Evolutionary conservation across 2,888 invertebrate species (phyloP).

Genomic region (Patella pellucida): DNA sequence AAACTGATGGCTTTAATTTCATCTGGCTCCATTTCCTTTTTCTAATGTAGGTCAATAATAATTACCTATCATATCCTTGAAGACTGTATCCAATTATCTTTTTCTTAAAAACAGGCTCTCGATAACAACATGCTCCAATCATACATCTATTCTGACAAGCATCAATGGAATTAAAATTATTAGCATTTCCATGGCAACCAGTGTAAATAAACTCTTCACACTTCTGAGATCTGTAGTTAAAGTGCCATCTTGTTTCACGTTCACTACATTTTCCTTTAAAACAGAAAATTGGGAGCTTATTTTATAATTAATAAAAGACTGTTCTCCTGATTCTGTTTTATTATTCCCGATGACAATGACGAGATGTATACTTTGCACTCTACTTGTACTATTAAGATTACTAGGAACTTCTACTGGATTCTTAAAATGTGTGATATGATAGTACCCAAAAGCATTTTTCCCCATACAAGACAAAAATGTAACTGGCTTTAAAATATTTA

Average conservation of each 20-base stretch:
- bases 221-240: constrained; percentile 45
- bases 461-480: too few species aligned
- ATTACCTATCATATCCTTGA: constrained; percentile 61
- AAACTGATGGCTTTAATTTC: too few species aligned
- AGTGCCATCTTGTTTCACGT: constrained; percentile 53
- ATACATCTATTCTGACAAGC: constrained; percentile 55
- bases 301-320: too few species aligned
- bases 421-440: too few species aligned
- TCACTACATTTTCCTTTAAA: constrained; percentile 33
- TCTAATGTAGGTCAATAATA: neutral
- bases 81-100: constrained; percentile 53
- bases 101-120: constrained; percentile 42
- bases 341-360: too few species aligned
- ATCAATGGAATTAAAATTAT: constrained; percentile 51
- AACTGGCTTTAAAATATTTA: too few species aligned
- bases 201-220: constrained; percentile 59
- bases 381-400: too few species aligned
- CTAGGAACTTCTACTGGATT: too few species aligned
- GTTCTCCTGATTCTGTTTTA: too few species aligned
- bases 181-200: constrained; percentile 61
- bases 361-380: too few species aligned
- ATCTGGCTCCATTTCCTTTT: neutral
- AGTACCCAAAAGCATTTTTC: too few species aligned
- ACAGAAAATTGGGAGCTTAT: too few species aligned
- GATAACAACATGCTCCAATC: constrained; percentile 60